Evolutionary conservation across 1,140 invertebrate genomes (phyloP).

Genomic region (Trichonephila inaurata): DNA sequence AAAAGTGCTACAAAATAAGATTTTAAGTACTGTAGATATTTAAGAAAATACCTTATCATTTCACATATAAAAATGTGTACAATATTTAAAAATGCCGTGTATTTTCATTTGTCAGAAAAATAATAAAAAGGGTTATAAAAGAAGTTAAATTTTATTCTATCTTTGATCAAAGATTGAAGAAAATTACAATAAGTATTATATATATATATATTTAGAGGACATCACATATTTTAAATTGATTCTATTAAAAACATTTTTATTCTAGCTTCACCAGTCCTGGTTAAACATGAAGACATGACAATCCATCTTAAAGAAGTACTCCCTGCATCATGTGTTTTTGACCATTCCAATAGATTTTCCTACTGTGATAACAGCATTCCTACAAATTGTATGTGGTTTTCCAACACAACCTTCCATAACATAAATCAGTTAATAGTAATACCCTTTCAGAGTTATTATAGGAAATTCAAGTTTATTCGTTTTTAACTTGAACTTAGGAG

Average conservation of each 20-base stretch:
- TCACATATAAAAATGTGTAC: too few relatives aligned
- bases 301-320: constrained; percentile 12
- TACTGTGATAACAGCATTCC: constrained; percentile 14
- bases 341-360: not conserved
- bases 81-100: too few relatives aligned
- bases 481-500: too few relatives aligned
- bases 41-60: too few relatives aligned
- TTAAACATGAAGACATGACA: constrained; percentile 6
- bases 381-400: constrained; percentile 16
- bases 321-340: constrained; percentile 13
- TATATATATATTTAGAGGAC: not conserved
- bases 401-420: constrained; percentile 19
- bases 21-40: too few relatives aligned
- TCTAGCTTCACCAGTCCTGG: not conserved
- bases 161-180: not conserved
- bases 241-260: constrained; percentile 17
- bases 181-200: not conserved
- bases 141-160: too few relatives aligned
- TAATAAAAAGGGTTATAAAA: too few relatives aligned
- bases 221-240: not conserved
- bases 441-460: not conserved
- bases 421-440: not conserved
- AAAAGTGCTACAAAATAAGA: too few relatives aligned
- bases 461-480: too few relatives aligned
- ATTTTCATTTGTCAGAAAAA: too few relatives aligned